Conservation (phyloP, 2,113 vertebrate genomes). For the Salvelinus namaycush region DNA sequence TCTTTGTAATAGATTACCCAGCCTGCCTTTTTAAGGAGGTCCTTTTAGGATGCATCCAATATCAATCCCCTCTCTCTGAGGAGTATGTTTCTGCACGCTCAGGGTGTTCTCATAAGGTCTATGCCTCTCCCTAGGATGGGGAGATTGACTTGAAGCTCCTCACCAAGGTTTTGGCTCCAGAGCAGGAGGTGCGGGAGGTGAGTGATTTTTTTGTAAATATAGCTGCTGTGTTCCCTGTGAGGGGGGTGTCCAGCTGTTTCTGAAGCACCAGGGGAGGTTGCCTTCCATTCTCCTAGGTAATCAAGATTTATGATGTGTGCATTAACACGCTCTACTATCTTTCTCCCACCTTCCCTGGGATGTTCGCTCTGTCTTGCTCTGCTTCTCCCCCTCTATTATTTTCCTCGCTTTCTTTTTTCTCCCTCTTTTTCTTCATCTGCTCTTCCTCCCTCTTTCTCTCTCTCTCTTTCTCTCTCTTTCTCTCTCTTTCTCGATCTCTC, state of each 20-base stretch:
- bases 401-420: background rate
- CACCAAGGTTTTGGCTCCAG: constrained; percentile 90
- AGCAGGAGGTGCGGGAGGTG: constrained; percentile 95
- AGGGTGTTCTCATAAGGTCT: constrained; percentile 20
- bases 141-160: constrained; percentile 95
- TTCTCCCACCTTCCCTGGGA: constrained; percentile 31
- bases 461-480: constrained; percentile 27
- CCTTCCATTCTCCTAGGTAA: constrained; percentile 58
- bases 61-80: background rate
- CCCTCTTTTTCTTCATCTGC: background rate
- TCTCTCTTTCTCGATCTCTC: background rate
- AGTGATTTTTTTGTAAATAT: constrained; percentile 55
- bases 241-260: constrained; percentile 68
- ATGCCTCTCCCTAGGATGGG: constrained; percentile 79
- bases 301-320: constrained; percentile 78
- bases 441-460: background rate
- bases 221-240: constrained; percentile 51
- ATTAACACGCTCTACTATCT: constrained; percentile 65
- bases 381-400: background rate
- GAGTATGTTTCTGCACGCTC: background rate
- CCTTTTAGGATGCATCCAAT: background rate
- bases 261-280: constrained; percentile 58
- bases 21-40: background rate
- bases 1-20: background rate
- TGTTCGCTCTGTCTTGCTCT: constrained; percentile 31